These are phyloP conservation scores for Ips nitidus DNA, from an alignment of 1,140 invertebrate genomes.

Conservation along the genomic window DNA sequence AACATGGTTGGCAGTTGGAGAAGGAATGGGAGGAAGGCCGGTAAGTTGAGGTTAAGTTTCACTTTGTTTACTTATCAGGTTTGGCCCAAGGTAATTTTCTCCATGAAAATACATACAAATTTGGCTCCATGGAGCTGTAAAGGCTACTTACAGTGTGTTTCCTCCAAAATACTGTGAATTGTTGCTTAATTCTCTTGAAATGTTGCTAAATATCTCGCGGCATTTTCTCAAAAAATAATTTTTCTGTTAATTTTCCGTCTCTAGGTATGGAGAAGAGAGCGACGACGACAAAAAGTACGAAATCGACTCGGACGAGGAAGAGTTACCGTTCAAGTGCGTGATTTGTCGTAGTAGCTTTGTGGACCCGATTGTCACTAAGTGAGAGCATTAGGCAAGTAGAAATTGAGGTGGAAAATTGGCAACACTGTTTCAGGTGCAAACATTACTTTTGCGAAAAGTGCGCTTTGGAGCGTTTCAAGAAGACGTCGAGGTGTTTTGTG, in stretches of 20 bases:
- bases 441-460: constrained; percentile 99
- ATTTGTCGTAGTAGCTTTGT: constrained; percentile 88
- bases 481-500: constrained; percentile 87
- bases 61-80: constrained; percentile 4
- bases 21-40: constrained; percentile 69
- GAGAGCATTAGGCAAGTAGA: constrained; percentile 44
- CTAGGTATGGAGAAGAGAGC: constrained; percentile 53
- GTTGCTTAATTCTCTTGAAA: too few relatives aligned
- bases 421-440: constrained; percentile 73
- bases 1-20: constrained; percentile 98
- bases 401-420: constrained; percentile 10
- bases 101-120: neutral
- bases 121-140: too few relatives aligned
- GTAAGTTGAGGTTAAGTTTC: constrained; percentile 10
- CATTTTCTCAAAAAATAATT: too few relatives aligned
- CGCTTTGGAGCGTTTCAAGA: constrained; percentile 86
- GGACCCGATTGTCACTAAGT: constrained; percentile 93
- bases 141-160: too few relatives aligned
- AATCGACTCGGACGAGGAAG: constrained; percentile 87
- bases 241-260: neutral
- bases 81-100: neutral
- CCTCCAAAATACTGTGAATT: too few relatives aligned
- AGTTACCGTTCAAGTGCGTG: constrained; percentile 92
- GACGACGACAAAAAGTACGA: constrained; percentile 79
- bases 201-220: too few relatives aligned